phyloP scores from a whole-genome alignment of 2,113 vertebrate species.

The Speoplatyrhinus poulsoni region DNA sequence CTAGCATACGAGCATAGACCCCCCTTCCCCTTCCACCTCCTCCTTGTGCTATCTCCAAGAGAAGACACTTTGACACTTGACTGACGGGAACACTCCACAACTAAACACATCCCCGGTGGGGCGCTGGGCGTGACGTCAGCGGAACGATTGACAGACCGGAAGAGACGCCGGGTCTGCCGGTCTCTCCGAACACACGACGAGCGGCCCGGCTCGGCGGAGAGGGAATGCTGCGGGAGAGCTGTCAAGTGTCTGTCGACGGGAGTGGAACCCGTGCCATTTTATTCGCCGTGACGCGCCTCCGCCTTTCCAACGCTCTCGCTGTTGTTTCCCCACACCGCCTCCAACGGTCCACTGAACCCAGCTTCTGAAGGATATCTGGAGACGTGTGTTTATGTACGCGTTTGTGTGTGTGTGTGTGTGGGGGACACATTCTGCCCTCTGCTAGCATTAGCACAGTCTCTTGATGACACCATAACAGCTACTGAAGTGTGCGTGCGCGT shows the following conservation, averaged over 20 bases:
- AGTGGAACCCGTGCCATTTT: constrained; percentile 8
- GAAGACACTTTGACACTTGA: constrained; percentile 46
- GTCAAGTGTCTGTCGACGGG: constrained; percentile 30
- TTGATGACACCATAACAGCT: constrained; percentile 55
- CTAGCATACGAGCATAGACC: neutral
- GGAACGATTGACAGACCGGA: constrained; percentile 44
- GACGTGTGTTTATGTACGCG: too few relatives aligned
- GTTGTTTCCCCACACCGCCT: constrained; percentile 5
- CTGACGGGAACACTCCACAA: constrained; percentile 42
- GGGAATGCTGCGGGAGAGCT: constrained; percentile 2
- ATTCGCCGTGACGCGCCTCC: neutral
- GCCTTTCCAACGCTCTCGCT: constrained; percentile 7
- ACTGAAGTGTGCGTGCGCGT: constrained; percentile 13
- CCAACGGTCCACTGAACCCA: neutral
- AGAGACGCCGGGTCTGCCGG: constrained; percentile 13
- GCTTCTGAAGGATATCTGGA: neutral
- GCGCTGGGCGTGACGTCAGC: constrained; percentile 16
- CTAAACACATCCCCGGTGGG: constrained; percentile 22
- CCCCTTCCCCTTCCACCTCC: neutral
- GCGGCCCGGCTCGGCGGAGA: constrained; percentile 27
- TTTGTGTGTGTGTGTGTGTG: too few relatives aligned
- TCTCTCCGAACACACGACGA: constrained; percentile 30
- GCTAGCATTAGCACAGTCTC: constrained; percentile 58
- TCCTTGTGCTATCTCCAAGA: constrained; percentile 18
- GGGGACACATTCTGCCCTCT: constrained; percentile 49